phyloP scores from a whole-genome alignment of 2,888 invertebrate genomes.

The Syrista parreyssii region DNA sequence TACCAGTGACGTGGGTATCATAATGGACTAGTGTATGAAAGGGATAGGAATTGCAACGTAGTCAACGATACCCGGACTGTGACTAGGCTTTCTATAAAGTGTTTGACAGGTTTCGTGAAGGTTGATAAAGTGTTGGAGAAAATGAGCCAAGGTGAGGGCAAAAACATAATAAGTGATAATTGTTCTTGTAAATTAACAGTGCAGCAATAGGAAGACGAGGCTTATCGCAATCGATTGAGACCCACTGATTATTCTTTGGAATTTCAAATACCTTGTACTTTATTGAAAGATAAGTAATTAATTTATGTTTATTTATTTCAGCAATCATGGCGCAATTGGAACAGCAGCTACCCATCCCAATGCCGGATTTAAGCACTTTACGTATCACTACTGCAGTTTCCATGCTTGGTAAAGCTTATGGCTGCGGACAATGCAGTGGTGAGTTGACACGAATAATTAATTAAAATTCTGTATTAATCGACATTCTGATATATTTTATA shows the following conservation, averaged over 20 bases:
- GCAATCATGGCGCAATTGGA: constrained; percentile 58
- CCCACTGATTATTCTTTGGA: constrained; percentile 9
- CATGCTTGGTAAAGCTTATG: constrained; percentile 70
- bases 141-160: background rate
- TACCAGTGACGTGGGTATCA: background rate
- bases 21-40: background rate
- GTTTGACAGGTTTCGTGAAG: background rate
- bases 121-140: background rate
- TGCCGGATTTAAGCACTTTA: constrained; percentile 68
- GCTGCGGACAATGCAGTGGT: constrained; percentile 67
- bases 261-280: constrained; percentile 20
- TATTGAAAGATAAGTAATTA: background rate
- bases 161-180: background rate
- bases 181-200: background rate
- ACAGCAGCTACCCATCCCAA: constrained; percentile 66
- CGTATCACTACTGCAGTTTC: constrained; percentile 69
- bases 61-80: background rate
- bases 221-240: background rate
- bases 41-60: background rate
- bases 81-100: background rate
- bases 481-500: background rate
- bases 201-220: background rate
- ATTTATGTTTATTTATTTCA: constrained; percentile 10
- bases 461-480: background rate
- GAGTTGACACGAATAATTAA: constrained; percentile 33